Percentiles rank a stretch among this genome's conserved stretches.
phyloP scores from a whole-genome alignment of 2,113 vertebrate genomes.

The Crotophaga sulcirostris region DNA sequence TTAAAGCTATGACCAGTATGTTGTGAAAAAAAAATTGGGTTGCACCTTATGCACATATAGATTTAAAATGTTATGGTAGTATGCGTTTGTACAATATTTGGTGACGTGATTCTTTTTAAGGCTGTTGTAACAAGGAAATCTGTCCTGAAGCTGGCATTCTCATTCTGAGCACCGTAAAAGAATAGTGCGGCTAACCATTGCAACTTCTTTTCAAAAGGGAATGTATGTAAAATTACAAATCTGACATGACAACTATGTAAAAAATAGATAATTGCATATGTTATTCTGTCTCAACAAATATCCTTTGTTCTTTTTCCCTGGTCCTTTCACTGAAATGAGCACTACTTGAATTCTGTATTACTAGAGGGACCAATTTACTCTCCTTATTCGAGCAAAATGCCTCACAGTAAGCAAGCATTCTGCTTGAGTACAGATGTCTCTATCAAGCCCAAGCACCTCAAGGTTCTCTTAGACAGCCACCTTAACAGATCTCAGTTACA shows the following conservation, averaged over 20 bases:
- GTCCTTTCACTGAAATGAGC: not conserved
- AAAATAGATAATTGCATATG: slow-evolving; percentile 51
- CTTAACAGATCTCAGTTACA: not conserved
- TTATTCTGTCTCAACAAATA: slow-evolving; percentile 38
- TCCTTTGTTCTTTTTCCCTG: not conserved
- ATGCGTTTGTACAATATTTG: slow-evolving; percentile 6
- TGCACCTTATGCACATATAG: slow-evolving; percentile 5
- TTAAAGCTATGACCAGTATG: not conserved
- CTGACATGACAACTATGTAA: slow-evolving; percentile 42
- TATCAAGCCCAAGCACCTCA: not conserved
- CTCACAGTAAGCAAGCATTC: not conserved
- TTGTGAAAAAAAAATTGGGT: slow-evolving; percentile 44
- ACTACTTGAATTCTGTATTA: not conserved
- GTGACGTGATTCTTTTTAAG: slow-evolving; percentile 43
- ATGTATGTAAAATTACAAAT: slow-evolving; percentile 53
- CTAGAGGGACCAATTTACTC: not conserved
- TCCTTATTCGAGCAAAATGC: not conserved
- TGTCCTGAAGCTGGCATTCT: slow-evolving; percentile 20
- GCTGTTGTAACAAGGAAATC: slow-evolving; percentile 23
- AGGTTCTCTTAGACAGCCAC: not conserved
- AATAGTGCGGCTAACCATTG: slow-evolving; percentile 32
- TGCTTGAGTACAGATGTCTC: not conserved
- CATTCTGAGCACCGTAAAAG: slow-evolving; percentile 50
- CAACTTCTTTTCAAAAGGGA: slow-evolving; percentile 37
- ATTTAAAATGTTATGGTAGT: slow-evolving; percentile 35